Base-by-base conservation (phyloP, 1,140 invertebrate genomes). In the Papilio xuthus region DNA sequence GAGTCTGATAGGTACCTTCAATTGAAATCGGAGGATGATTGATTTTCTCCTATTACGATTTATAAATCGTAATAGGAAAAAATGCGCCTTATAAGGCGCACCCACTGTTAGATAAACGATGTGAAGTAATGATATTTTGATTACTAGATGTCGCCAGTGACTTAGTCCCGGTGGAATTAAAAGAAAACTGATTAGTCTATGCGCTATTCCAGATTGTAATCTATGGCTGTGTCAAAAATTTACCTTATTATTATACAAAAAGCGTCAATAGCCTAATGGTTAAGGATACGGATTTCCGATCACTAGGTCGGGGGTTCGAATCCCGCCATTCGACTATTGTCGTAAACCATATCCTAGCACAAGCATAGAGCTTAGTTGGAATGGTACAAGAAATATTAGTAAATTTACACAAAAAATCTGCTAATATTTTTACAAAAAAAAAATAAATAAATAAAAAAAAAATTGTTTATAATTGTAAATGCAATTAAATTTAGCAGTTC, bases 21-120 rank as follows among this genome's bases (percentile, higher is more conserved):
- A 67, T 67, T 67, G 60, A 67, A 67, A 67, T 32, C 2, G 23
- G 60, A 32, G 60, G 60, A 67, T 67, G 60, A 67, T 67, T 67
- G 60, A 67, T 67, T 67, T 56, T 67, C 23, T 28, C 26, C 60
- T 67, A 67, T 67, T 26, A 60, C 23, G 56, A 13, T 60, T 60
- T 60, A 20, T 20, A 60, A 60, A 60, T 13, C 56, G 23, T 60
- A 26, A 67, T 67, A 67, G 60, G 26, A 28, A 12, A 67, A 56
- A 67, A 67, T 67, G n/a, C n/a, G n/a, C n/a, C n/a, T n/a, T n/a
- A n/a, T 26, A 60, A 23, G 23, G 56, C 56, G 56, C 56, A 26
- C 2, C 56, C 56, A 26, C 10, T 60, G 23, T 60, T 26, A 60
- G 0, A 60, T 60, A 60, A 60, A 26, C 10, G 8, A 12, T 53